Percentiles rank a stretch among this genome's conserved stretches.
Evolutionary conservation across 2,888 invertebrate genomes (phyloP).

Genomic region (Spodoptera picta): DNA sequence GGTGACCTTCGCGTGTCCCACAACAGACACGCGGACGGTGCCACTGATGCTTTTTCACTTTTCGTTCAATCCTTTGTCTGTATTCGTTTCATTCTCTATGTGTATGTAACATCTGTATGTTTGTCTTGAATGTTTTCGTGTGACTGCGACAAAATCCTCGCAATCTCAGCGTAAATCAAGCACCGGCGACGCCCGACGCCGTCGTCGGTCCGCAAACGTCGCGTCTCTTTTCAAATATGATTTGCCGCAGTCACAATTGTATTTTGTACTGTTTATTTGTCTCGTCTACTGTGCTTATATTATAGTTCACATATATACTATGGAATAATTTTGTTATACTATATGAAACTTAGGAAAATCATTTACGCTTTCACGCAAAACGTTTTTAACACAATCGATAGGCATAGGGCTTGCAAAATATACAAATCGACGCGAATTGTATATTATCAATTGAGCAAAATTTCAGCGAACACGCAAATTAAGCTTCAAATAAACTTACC

Average conservation of each 20-base stretch:
- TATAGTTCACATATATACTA: constrained; percentile 81
- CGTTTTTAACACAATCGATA: constrained; percentile 84
- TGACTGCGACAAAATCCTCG: constrained; percentile 82
- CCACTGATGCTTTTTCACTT: constrained; percentile 86
- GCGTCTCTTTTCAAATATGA: constrained; percentile 67
- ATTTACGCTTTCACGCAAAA: constrained; percentile 89
- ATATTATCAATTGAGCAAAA: constrained; percentile 85
- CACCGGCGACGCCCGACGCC: constrained; percentile 46
- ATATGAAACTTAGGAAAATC: constrained; percentile 87
- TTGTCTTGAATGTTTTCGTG: constrained; percentile 87
- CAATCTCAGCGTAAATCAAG: constrained; percentile 65
- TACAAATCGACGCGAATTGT: constrained; percentile 83
- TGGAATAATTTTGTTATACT: constrained; percentile 84
- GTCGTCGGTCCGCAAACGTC: constrained; percentile 56
- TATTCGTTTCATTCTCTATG: constrained; percentile 89
- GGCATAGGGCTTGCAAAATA: constrained; percentile 83
- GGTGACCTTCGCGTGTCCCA: constrained; percentile 81
- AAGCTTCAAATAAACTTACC: constrained; percentile 89
- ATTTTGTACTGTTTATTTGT: constrained; percentile 87
- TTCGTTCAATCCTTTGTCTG: constrained; percentile 87
- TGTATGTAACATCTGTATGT: constrained; percentile 90
- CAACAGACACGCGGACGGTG: constrained; percentile 82
- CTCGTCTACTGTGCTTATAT: constrained; percentile 88
- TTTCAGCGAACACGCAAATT: constrained; percentile 88
- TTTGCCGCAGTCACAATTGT: constrained; percentile 84